Evolutionary conservation across 2,888 invertebrate species (phyloP), one percentile per base, ranked within the genome.

Genomic region (Drosophila paracracens): DNA sequence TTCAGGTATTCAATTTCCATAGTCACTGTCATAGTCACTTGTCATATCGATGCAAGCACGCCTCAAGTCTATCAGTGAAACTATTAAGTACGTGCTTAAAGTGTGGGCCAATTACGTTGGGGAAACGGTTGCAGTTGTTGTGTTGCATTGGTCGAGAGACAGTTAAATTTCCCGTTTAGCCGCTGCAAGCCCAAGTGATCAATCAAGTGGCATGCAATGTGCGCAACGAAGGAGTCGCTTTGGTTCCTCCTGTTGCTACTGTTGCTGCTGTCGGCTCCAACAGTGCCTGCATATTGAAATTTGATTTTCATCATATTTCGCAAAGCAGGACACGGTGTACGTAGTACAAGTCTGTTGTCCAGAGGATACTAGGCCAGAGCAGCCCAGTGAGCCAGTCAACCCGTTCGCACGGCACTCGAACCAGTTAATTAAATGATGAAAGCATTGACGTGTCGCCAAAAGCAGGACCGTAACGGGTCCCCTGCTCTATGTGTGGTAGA

Each of bases 391-490:
- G 50, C 18, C 25, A 40, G 52, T 13, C 56, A 52, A 52, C 11
- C 27, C 25, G 53, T 50, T 61, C 56, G 54, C 70, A 79, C 65
- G 77, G 72, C 66, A 64, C 70, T 84, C 81, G 84, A 77, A 85
- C 73, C 85, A 89, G 88, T 91, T 88, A 88, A 88, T 88, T 91
- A 88, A 91, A 88, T 88, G 91, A 89, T 91, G 85, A 89, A 85
- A 77, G 82, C 85, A 84, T 79, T 85, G 88, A 88, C 85, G 90
- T 85, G 85, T 88, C 88, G 66, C 82, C 81, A 75, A 48, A 31
- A 5, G 31, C 36, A 33, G n/a, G 31, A 25, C 13, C 40, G 21
- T 8, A 16, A 25, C 16, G 25, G 4, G 25, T 46, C 7, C 11
- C 16, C 27, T 38, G 18, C 54, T 27, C 16, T 27, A n/a, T 11